Evolutionary conservation across 1,140 invertebrate genomes (phyloP), one percentile per base, ranked within the genome.

Genomic region (Babylonia areolata): DNA sequence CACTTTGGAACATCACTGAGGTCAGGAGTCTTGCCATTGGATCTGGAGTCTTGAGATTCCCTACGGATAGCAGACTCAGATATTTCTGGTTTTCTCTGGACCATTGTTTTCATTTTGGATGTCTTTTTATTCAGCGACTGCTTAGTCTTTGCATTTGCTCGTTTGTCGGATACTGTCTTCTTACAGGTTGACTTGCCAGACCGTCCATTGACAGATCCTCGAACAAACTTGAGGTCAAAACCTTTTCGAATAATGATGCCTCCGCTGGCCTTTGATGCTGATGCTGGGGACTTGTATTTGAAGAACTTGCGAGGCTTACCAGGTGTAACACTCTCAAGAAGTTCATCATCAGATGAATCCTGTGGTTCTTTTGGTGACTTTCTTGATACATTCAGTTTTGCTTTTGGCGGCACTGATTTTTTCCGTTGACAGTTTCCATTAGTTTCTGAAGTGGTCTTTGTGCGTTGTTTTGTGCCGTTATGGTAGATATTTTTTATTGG

Each of bases 151-250:
- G 51, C 23, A 42, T 46, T 33, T 71, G 85, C 42, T 77, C 81
- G n/a, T n/a, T 80, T 58, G 46, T 85, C 39, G 9, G 46, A 51
- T 51, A 17, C n/a, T n/a, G n/a, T 89, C 0, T 37, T 84, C 82
- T 85, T 86, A 12, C 17, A 1, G 12, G 71, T 84, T 6, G 37
- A 71, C 20, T 75, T n/a, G 69, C 39, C 73, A 40, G 51, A 58
- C 33, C 51, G 75, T 54, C 64, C 84, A n/a, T 39, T 75, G 37
- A 79, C 84, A 35, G 79, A 85, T 39, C 81, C 75, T 11, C 82
- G 88, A 3, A 88, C 80, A 87, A 90, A 90, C 80, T 87, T 90
- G 42, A 90, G 85, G 51, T 90, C 85, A 71, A 90, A 90, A 6
- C 89, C 89, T 86, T 87, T 89, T 1, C 80, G 54, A 3, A 89